These are phyloP conservation scores for Gobio gobio DNA, from an alignment of 2,113 vertebrate species.

Conservation along the genomic window DNA sequence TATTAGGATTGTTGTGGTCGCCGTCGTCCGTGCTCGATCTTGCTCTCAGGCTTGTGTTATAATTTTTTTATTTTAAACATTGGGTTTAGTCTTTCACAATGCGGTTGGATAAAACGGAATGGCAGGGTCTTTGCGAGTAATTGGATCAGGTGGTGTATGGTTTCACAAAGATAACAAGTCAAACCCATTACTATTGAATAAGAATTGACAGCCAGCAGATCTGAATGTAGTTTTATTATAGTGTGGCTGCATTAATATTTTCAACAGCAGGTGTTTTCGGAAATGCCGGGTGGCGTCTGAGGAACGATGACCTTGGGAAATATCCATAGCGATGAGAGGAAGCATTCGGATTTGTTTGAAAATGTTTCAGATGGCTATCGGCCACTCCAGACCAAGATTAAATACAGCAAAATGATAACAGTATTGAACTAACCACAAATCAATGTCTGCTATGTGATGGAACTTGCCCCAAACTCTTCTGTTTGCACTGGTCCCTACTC, in stretches of 20 bases:
- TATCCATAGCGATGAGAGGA: conserved; percentile 43
- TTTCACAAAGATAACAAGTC: conserved; percentile 51
- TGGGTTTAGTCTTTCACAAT: not conserved
- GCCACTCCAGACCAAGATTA: conserved; percentile 39
- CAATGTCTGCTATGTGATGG: conserved; percentile 33
- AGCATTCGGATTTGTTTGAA: conserved; percentile 41
- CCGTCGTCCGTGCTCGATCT: not conserved
- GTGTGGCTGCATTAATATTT: conserved; percentile 56
- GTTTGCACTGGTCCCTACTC: not conserved
- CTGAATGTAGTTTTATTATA: conserved; percentile 52
- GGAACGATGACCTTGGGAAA: conserved; percentile 61
- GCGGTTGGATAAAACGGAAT: conserved; percentile 52
- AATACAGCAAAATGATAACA: conserved; percentile 46
- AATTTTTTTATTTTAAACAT: not conserved
- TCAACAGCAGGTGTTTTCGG: conserved; percentile 48
- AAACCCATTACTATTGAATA: conserved; percentile 55
- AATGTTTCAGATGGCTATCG: conserved; percentile 51
- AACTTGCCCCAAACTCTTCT: conserved; percentile 1
- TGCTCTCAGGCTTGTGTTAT: not conserved
- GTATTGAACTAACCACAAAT: conserved; percentile 46
- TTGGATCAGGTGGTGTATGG: conserved; percentile 20
- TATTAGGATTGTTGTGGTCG: conserved; percentile 10
- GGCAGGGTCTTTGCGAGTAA: conserved; percentile 52
- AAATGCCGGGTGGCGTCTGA: conserved; percentile 56
- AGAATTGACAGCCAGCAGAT: conserved; percentile 60